Conservation (phyloP, 2,797 vertebrate genomes). For the Ispidina picta region DNA sequence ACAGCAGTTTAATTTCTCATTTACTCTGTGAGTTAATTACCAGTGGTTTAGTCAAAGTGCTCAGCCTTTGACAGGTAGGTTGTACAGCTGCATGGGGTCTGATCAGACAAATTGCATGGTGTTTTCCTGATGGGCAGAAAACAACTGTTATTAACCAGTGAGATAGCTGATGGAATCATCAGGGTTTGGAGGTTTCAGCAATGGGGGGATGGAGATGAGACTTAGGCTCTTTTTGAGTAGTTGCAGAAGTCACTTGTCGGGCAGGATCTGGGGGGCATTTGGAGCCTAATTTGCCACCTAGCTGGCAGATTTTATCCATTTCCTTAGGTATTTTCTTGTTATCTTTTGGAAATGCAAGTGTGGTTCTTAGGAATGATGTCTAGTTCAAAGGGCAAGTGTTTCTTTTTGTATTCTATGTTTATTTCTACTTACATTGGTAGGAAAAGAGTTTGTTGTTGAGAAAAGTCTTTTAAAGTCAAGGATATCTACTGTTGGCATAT, state of each 20-base stretch:
- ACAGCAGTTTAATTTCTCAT: neutral
- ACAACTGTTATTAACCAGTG: neutral
- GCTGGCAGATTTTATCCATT: neutral
- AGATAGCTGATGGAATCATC: neutral
- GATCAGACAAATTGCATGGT: neutral
- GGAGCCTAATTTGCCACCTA: neutral
- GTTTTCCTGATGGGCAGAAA: neutral
- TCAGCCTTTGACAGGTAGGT: neutral
- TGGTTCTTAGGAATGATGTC: neutral
- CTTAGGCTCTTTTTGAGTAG: neutral
- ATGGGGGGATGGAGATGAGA: neutral
- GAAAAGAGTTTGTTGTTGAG: neutral
- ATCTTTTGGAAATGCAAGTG: neutral
- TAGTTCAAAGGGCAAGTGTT: neutral
- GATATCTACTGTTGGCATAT: neutral
- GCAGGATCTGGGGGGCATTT: neutral
- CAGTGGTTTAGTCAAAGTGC: neutral
- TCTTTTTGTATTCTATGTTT: neutral
- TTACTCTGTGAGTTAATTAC: neutral
- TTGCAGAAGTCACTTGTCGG: neutral
- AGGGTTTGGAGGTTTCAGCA: neutral
- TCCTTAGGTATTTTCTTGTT: neutral
- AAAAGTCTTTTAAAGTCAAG: neutral
- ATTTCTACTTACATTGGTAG: neutral
- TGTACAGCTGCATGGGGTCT: neutral